These are phyloP conservation scores for Halichoeres trimaculatus DNA, from an alignment of 2,113 vertebrate species.

Conservation along the genomic window DNA sequence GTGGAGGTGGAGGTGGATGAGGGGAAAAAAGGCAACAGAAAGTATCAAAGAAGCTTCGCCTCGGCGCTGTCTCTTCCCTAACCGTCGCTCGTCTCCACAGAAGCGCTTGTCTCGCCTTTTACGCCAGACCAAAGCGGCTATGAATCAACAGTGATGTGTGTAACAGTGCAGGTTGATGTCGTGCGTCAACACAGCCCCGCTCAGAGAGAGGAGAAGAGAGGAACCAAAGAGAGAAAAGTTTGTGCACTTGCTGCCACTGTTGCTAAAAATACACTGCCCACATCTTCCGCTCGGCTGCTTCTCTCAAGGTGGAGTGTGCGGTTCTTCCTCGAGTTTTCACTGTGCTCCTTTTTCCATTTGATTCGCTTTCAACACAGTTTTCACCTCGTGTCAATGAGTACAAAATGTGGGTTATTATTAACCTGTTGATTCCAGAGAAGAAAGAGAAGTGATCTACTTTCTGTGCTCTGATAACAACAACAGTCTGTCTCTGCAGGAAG, in stretches of 20 bases:
- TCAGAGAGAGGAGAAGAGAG: slow-evolving; percentile 39
- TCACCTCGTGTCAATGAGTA: background rate
- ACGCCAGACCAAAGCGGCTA: slow-evolving; percentile 71
- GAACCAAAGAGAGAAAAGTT: slow-evolving; percentile 69
- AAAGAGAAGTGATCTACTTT: background rate
- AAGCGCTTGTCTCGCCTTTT: slow-evolving; percentile 66
- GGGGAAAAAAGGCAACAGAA: slow-evolving; percentile 57
- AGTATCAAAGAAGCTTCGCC: slow-evolving; percentile 67
- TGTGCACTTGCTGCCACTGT: slow-evolving; percentile 70
- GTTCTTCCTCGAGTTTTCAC: slow-evolving; percentile 68
- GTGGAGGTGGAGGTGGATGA: slow-evolving; percentile 56
- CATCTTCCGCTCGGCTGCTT: slow-evolving; percentile 65
- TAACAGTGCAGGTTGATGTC: slow-evolving; percentile 68
- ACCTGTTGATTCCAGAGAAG: slow-evolving; percentile 36
- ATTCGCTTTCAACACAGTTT: slow-evolving; percentile 39
- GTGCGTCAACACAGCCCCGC: slow-evolving; percentile 57
- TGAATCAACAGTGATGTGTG: slow-evolving; percentile 70
- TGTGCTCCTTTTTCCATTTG: slow-evolving; percentile 48
- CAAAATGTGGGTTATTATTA: slow-evolving; percentile 13
- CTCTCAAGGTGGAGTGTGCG: slow-evolving; percentile 51
- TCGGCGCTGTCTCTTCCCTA: slow-evolving; percentile 66
- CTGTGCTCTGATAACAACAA: background rate
- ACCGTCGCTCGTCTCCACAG: slow-evolving; percentile 70
- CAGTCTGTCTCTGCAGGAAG: background rate
- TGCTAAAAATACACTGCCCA: slow-evolving; percentile 77